Base-by-base conservation (phyloP, 2,888 invertebrate species). In the Gortyna flavago region DNA sequence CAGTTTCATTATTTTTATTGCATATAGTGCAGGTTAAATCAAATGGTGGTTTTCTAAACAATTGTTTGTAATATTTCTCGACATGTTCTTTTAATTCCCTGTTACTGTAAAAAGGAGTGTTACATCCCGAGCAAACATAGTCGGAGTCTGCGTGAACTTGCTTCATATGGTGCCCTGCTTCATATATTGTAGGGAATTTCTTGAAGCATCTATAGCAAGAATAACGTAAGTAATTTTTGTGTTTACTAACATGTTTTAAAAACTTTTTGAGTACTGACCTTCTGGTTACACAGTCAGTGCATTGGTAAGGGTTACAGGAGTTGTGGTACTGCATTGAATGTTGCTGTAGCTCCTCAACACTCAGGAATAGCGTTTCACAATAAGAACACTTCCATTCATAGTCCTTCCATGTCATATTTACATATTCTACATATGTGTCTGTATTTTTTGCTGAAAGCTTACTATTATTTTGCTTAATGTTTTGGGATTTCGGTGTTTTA, bases 261-360 rank as follows among this genome's bases (percentile, higher is more conserved):
- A 94, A 95, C 18, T 84, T 89, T n/a, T 93, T 91, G 0, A 95
- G 85, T 13, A 88, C 75, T 54, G 92, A 76, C 71, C 92, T 94
- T 6, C 91, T 90, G 0, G 86, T 84, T 57, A 93, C 93, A 86
- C 98, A 98, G 88, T 97, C 97, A 0, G 97, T 97, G 89, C 98
- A 98, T 89, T 97, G 95, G 89, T 97, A 98, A 65, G 97, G 96
- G 25, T 97, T 97, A 72, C 97, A 96, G 82, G 97, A 97, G 80
- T 97, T 96, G 88, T 98, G 98, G 73, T 96, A 95, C 54, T 95
- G 93, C 81, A 97, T 95, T 61, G 97, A 97, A 92, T 98, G 98
- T 11, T 95, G 94, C 80, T 97, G 95, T 35, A 98, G 91, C 61
- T 95, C 95, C 0, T 92, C 91, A 4, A 93, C 81, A 5, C 81